Evolutionary conservation across 2,797 vertebrate species (phyloP), one percentile per base, ranked within the genome.

Genomic region (Sarcoramphus papa): DNA sequence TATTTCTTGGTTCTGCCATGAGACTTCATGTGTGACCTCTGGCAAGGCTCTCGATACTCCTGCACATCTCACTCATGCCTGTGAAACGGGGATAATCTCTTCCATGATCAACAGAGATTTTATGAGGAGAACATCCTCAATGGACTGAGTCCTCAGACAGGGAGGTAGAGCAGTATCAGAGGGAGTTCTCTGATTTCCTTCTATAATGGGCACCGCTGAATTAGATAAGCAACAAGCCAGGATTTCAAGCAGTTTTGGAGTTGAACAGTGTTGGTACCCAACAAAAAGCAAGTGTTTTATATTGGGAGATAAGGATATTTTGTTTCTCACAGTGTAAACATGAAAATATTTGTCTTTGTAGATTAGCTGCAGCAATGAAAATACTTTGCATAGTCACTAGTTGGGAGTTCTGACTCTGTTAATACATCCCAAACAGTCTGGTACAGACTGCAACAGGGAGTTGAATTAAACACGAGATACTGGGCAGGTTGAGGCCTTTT

Each of bases 311-410:
- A 93, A 88, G 57, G 40, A 65, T 93, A 85, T 91, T 94, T 96
- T 93, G 59, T 63, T 95, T 96, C 51, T 83, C 10, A 24, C 10
- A 41, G 19, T 84, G 51, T 81, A 94, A 96, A 96, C 81, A 90
- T 23, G 48, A 95, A 90, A 95, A 93, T 92, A 94, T 88, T 95
- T 91, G 69, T 86, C 87, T 95, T 89, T 91, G 59, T 60, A 96
- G 94, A 97, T 97, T 92, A 95, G 90, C 64, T 62, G 73, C 73
- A 79, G 87, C 73, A 90, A 68, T 54, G 63, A 95, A 95, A 93
- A 92, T 63, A 80, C n/a, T 88, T 86, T 8, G 12, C 37, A 9
- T 14, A 60, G 65, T 75, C 48, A n/a, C 78, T 80, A 67, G 63
- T 0, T 91, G 87, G 79, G 84, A 89, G 88, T 70, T 81, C 68